Base-by-base conservation (phyloP, 2,888 invertebrate species). In the Athetis lepigone region DNA sequence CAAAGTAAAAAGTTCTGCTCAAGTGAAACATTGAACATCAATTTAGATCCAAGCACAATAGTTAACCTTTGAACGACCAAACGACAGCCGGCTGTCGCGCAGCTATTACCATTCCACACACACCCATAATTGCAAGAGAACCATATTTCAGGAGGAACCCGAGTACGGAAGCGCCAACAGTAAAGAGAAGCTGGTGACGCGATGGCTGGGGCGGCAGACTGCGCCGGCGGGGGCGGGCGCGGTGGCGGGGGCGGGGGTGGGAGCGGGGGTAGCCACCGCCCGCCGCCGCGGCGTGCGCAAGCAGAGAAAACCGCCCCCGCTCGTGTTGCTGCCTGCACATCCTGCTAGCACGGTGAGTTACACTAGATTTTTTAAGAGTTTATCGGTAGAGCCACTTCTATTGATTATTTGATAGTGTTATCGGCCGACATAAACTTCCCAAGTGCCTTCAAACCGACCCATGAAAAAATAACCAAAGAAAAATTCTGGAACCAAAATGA, bases 151-250 rank as follows among this genome's bases (percentile, higher is more conserved):
- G 70, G 88, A 92, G 77, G 77, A 84, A 2, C 83, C 88, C 1
- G 89, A 92, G 79, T 94, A 83, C 73, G 95, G 93, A 76, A 94
- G 95, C 75, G 93, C 94, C 4, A 94, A 93, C 87, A 95, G 95
- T 79, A 95, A 95, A 64, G 95, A 96, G 84, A 95, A 95, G 78
- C 88, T 96, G 65, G 96, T 96, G 72, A 93, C 92, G 62, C 95
- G 95, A 21, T 96, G 96, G 96, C 87, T 96, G 75, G 96, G 96
- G 8, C 95, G 95, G 65, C 95, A 92, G 62, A 85, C 83, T 63
- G 71, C 42, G 67, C 71, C 72, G 95, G 7, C 94, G 93, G 69
- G 95, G 88, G 70, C 84, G 79, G 68, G 75, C 21, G 76, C 60
- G 59, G 56, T 70, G 66, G 42, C 27, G 0, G 21, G 19, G 0